A percentile compares a stretch with the other conserved stretches of the same genome.
Conservation (phyloP, 2,888 invertebrate genomes). For the Notodonta ziczac region DNA sequence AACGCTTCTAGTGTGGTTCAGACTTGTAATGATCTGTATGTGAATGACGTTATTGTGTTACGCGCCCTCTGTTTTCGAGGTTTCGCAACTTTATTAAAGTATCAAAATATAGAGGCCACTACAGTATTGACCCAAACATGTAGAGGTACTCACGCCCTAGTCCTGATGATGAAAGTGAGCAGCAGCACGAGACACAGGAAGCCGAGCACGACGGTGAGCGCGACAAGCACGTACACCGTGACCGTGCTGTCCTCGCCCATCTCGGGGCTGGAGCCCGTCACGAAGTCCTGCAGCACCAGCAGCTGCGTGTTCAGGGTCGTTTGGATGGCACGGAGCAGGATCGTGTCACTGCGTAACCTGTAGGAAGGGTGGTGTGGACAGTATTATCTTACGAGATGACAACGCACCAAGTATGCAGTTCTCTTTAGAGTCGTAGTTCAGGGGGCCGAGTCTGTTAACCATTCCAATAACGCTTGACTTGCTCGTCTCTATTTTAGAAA, state of each 20-base stretch:
- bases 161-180: conserved; percentile 82
- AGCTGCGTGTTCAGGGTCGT: conserved; percentile 55
- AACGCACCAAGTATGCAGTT: too few relatives aligned
- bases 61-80: too few relatives aligned
- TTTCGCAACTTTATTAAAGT: too few relatives aligned
- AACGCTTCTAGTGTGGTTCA: too few relatives aligned
- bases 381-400: too few relatives aligned
- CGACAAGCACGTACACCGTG: conserved; percentile 81
- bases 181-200: conserved; percentile 75
- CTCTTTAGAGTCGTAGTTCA: too few relatives aligned
- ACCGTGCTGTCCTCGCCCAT: conserved; percentile 53
- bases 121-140: background rate
- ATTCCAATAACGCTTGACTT: too few relatives aligned
- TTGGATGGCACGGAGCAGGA: conserved; percentile 70
- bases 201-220: conserved; percentile 79
- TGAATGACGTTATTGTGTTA: too few relatives aligned
- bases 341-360: conserved; percentile 76
- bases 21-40: too few relatives aligned
- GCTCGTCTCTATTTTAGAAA: too few relatives aligned
- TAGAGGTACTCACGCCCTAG: conserved; percentile 76
- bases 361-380: background rate
- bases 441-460: too few relatives aligned
- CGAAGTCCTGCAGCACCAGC: conserved; percentile 76
- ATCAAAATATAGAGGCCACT: too few relatives aligned
- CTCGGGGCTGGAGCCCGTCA: conserved; percentile 60